These are phyloP conservation scores for Nibea albiflora DNA, from an alignment of 2,113 vertebrate genomes.

Conservation along the genomic window DNA sequence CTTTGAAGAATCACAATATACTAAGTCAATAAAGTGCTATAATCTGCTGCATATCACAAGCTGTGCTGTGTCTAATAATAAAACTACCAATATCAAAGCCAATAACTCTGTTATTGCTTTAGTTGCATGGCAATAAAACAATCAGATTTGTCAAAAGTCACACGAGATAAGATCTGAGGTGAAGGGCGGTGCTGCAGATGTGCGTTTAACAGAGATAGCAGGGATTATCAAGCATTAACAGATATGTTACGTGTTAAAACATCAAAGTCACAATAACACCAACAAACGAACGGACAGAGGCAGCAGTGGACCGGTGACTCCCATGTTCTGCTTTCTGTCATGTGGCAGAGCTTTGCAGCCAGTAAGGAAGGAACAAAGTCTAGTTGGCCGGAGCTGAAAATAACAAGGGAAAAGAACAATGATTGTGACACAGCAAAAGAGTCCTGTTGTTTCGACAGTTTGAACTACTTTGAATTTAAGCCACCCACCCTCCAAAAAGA, in stretches of 20 bases:
- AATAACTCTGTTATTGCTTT: not conserved
- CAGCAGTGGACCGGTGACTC: too few relatives aligned
- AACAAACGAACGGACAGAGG: too few relatives aligned
- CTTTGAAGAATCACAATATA: not conserved
- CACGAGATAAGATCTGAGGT: not conserved
- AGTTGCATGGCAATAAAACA: not conserved
- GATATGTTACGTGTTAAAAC: too few relatives aligned
- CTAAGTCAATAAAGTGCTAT: not conserved
- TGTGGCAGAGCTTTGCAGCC: not conserved
- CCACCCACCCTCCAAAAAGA: not conserved
- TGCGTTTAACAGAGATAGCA: constrained; percentile 29
- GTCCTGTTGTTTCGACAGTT: not conserved
- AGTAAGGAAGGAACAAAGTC: constrained; percentile 15
- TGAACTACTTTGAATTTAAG: too few relatives aligned
- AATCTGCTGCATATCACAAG: constrained; percentile 23
- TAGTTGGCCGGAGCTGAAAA: not conserved
- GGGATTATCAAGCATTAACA: constrained; percentile 36
- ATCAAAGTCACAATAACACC: too few relatives aligned
- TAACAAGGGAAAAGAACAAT: not conserved
- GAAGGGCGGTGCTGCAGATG: constrained; percentile 29
- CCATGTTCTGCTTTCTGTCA: too few relatives aligned
- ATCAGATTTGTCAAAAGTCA: constrained; percentile 13
- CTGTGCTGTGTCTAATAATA: constrained; percentile 1
- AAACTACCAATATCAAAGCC: not conserved
- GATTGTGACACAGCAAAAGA: not conserved